Conservation (phyloP, 2,888 invertebrate species). For the Pasiphila rectangulata region DNA sequence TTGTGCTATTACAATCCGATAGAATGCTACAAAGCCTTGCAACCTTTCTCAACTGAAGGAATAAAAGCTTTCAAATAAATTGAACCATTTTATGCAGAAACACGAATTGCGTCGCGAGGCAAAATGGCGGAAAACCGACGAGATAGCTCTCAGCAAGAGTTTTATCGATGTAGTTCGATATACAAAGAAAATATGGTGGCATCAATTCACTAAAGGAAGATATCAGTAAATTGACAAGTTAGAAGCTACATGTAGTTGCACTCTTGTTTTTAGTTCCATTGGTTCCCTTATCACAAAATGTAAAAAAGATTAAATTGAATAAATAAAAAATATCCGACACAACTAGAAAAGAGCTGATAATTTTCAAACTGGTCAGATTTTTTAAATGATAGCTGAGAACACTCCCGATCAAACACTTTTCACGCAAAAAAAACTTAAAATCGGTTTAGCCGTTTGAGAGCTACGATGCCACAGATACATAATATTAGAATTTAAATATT, state of each 20-base stretch:
- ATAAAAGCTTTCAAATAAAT: conserved; percentile 30
- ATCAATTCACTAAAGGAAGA: conserved; percentile 44
- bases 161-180: conserved; percentile 49
- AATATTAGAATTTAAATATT: no score
- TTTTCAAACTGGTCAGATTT: no score
- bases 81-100: conserved; percentile 31
- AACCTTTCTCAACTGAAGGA: conserved; percentile 9
- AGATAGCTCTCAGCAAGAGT: conserved; percentile 42
- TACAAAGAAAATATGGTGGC: conserved; percentile 42
- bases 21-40: conserved; percentile 1
- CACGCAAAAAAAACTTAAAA: no score
- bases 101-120: conserved; percentile 17
- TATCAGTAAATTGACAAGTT: conserved; percentile 37
- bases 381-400: no score
- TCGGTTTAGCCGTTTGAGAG: no score
- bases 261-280: not conserved
- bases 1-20: no score
- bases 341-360: no score
- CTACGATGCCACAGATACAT: no score
- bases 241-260: conserved; percentile 26
- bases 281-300: not conserved
- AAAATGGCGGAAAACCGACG: conserved; percentile 33
- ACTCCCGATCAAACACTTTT: no score
- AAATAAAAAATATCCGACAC: no score
- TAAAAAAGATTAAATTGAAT: not conserved